Percentiles rank a stretch among this genome's conserved stretches.
Conservation (phyloP, 2,113 vertebrate genomes). For the Conger conger region DNA sequence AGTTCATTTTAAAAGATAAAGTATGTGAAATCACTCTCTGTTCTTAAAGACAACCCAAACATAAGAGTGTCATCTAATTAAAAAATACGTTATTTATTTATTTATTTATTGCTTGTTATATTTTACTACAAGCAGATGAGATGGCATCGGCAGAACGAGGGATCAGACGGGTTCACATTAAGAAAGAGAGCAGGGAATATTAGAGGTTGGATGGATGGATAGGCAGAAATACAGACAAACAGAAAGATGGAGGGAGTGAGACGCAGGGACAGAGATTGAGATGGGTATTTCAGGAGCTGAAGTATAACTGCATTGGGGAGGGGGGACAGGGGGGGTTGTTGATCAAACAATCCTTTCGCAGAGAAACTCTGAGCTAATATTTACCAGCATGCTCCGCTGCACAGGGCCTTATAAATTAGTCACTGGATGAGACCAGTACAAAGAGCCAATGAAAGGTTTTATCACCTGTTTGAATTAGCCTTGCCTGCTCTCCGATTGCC, state of each 20-base stretch:
- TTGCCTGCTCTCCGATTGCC: background rate
- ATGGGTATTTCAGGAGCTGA: background rate
- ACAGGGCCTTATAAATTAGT: slow-evolving; percentile 7
- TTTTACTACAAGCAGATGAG: background rate
- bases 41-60: no score
- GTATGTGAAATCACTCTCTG: no score
- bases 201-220: background rate
- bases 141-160: background rate
- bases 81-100: background rate
- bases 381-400: slow-evolving; percentile 3
- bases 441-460: background rate
- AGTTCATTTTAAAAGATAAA: no score
- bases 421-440: background rate
- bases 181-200: no score
- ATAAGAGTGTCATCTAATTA: background rate
- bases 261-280: background rate
- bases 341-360: background rate
- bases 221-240: background rate
- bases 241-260: background rate
- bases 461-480: slow-evolving; percentile 8
- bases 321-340: background rate
- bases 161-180: background rate
- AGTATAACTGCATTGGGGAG: background rate
- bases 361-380: background rate
- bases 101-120: background rate